A percentile compares a stretch with the other conserved stretches of the same genome.
Conservation (phyloP, 1,140 invertebrate genomes). For the Drosophila orosa region DNA sequence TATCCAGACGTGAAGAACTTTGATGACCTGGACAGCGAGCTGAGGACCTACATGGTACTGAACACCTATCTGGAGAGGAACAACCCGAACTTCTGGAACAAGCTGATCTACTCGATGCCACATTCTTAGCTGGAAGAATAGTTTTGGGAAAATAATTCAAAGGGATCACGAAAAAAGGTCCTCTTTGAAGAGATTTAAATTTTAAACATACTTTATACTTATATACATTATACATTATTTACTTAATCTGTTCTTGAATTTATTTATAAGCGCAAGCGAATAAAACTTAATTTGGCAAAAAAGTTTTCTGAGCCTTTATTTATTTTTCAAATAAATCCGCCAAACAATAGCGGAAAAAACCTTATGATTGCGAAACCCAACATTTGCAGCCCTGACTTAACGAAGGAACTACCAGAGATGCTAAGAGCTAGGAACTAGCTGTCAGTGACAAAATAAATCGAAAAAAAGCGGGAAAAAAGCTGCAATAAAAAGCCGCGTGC, state of each 20-base stretch:
- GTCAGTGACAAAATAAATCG: too few relatives aligned
- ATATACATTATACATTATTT: too few relatives aligned
- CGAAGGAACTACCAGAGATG: background rate
- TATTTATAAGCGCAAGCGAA: too few relatives aligned
- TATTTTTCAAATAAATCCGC: constrained; percentile 2
- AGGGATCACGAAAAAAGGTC: too few relatives aligned
- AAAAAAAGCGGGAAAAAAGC: too few relatives aligned
- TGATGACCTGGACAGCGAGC: constrained; percentile 31
- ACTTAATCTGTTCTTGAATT: background rate
- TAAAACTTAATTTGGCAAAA: too few relatives aligned
- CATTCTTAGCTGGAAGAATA: background rate
- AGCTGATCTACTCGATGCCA: constrained; percentile 40
- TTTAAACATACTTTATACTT: too few relatives aligned
- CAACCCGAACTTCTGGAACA: constrained; percentile 39
- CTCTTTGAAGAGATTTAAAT: background rate
- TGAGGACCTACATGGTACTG: constrained; percentile 26
- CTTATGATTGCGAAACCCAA: background rate
- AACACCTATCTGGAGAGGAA: constrained; percentile 33
- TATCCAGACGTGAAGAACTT: constrained; percentile 41
- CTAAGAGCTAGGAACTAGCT: background rate
- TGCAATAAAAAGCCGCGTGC: too few relatives aligned
- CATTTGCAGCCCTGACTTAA: background rate
- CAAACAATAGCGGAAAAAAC: too few relatives aligned
- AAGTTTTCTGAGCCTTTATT: background rate
- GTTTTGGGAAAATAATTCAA: background rate